Evolutionary conservation across 35 echinoderm and acorn worm species (phyloP).

Genomic region (Acanthaster planci): DNA sequence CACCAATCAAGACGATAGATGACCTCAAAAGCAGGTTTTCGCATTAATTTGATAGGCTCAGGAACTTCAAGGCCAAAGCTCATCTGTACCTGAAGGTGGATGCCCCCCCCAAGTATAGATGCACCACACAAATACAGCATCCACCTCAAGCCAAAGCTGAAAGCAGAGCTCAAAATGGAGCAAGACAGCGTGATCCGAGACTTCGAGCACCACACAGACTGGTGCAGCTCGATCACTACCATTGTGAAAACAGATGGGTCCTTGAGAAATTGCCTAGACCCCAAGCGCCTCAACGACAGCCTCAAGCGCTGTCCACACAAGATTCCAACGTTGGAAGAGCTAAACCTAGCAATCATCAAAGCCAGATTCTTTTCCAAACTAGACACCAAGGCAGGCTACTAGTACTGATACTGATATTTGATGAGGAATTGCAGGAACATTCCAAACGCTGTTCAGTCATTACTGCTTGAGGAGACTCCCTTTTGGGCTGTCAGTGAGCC

Average conservation of each 20-base stretch:
- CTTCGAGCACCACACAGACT: conserved; percentile 16
- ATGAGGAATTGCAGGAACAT: conserved; percentile 31
- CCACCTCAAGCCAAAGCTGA: conserved; percentile 53
- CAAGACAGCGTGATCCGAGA: conserved; percentile 39
- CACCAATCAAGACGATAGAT: not conserved
- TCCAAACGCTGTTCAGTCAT: conserved; percentile 45
- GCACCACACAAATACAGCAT: conserved; percentile 41
- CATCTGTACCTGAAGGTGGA: conserved; percentile 33
- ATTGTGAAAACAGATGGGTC: conserved; percentile 37
- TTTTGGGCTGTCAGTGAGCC: conserved; percentile 46
- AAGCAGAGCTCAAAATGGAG: conserved; percentile 57
- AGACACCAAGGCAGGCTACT: conserved; percentile 47
- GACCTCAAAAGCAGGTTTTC: conserved; percentile 34
- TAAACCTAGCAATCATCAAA: conserved; percentile 33
- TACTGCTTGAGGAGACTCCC: conserved; percentile 36
- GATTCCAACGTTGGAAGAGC: conserved; percentile 44
- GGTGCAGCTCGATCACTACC: conserved; percentile 53
- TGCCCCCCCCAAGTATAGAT: conserved; percentile 45
- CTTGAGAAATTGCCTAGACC: conserved; percentile 37
- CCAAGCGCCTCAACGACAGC: conserved; percentile 24
- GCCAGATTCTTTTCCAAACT: conserved; percentile 60
- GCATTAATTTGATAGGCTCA: too few species aligned
- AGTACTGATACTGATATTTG: conserved; percentile 35
- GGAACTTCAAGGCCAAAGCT: conserved; percentile 41
- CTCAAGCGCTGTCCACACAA: conserved; percentile 35